A percentile compares a stretch with the other conserved stretches of the same genome.
Evolutionary conservation across 2,888 invertebrate species (phyloP).

Genomic region (Hirtodrosophila confusa): DNA sequence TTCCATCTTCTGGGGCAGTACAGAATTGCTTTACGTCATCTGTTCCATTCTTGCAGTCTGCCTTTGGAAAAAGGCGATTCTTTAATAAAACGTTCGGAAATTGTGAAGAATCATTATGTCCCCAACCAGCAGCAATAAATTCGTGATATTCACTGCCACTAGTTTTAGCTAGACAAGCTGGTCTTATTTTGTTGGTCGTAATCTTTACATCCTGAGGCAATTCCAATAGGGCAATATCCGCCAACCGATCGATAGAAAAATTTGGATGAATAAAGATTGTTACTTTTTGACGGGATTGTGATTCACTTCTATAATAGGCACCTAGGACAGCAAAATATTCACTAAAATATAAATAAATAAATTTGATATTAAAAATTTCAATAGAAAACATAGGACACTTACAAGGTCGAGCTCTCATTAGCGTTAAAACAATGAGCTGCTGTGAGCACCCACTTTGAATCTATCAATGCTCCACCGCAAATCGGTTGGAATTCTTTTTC

Average conservation of each 20-base stretch:
- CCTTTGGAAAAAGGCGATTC: background rate
- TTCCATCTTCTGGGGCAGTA: background rate
- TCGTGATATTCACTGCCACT: background rate
- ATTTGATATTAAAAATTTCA: no score
- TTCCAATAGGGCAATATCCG: slow-evolving; percentile 34
- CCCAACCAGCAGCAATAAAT: slow-evolving; percentile 30
- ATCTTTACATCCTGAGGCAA: background rate
- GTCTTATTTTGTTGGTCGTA: slow-evolving; percentile 12
- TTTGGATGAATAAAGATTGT: background rate
- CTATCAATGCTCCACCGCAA: slow-evolving; percentile 41
- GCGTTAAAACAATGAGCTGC: slow-evolving; percentile 38
- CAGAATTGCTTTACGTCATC: slow-evolving; percentile 11
- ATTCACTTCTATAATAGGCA: slow-evolving; percentile 5
- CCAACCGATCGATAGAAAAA: accelerated
- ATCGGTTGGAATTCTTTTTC: background rate
- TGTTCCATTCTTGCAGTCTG: accelerated
- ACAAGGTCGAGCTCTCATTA: background rate
- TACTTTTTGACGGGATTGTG: background rate
- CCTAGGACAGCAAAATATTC: slow-evolving; percentile 20
- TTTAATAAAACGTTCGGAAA: background rate
- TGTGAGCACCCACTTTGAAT: slow-evolving; percentile 32
- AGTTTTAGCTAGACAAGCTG: slow-evolving; percentile 28
- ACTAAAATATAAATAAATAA: slow-evolving; percentile 5
- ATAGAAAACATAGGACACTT: slow-evolving; percentile 1
- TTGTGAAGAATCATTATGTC: accelerated